Conservation (phyloP, 2,797 vertebrate genomes). For the Hyperoplus immaculatus region DNA sequence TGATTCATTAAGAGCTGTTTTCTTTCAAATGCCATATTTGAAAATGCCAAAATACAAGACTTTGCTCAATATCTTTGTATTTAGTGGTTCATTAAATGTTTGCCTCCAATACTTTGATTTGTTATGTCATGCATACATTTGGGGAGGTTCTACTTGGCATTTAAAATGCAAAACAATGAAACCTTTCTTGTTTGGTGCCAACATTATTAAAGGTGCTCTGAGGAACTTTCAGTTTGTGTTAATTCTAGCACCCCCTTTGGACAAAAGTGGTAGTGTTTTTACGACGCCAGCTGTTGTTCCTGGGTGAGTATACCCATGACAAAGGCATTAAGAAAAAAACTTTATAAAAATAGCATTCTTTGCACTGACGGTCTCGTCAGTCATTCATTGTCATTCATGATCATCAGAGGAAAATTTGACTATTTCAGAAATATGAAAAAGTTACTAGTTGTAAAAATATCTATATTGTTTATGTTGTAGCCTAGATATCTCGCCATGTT, state of each 20-base stretch:
- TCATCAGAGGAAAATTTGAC: too few relatives aligned
- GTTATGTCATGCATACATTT: neutral
- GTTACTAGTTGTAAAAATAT: neutral
- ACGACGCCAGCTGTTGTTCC: too few relatives aligned
- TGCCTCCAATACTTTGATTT: slow-evolving; percentile 4
- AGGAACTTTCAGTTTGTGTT: too few relatives aligned
- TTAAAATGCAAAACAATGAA: neutral
- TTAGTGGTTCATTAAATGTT: slow-evolving; percentile 46
- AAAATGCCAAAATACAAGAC: slow-evolving; percentile 66
- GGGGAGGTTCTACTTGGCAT: neutral
- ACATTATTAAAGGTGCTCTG: neutral
- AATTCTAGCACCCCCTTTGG: too few relatives aligned
- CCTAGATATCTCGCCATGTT: neutral
- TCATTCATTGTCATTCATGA: too few relatives aligned
- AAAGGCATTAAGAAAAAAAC: too few relatives aligned
- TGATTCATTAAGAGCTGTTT: slow-evolving; percentile 48
- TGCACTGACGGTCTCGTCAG: too few relatives aligned
- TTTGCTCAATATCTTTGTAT: slow-evolving; percentile 48
- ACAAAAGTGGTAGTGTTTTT: too few relatives aligned
- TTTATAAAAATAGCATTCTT: too few relatives aligned
- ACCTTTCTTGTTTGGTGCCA: neutral
- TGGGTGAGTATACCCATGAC: too few relatives aligned
- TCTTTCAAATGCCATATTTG: slow-evolving; percentile 49
- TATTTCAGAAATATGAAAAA: too few relatives aligned
- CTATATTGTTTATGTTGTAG: neutral